Evolutionary conservation across 2,797 vertebrate genomes (phyloP), one percentile per base, ranked within the genome.

Genomic region (Rhabdomys pumilio): DNA sequence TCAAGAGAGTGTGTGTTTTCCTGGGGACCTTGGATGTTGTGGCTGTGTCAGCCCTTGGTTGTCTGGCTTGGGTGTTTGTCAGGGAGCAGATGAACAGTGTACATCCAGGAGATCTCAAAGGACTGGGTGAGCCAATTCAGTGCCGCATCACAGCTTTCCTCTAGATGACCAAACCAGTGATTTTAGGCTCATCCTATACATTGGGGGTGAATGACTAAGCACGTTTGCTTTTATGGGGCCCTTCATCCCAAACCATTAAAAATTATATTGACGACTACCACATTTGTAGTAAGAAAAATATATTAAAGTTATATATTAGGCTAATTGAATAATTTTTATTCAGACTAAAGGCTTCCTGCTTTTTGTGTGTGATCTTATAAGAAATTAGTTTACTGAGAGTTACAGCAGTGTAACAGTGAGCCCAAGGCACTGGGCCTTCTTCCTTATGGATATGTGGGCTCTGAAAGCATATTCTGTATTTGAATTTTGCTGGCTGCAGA

Each of bases 311-410:
- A 41, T 14, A 93, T 81, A 65, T 55, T 83, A 83, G 93, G 81
- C 12, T 26, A 47, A 75, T 7, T 76, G 41, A 47, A 47, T 76
- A 29, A 24, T 84, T 69, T 83, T 82, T 93, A 86, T 90, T 93
- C 31, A 34, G 82, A 44, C 6, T 29, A 86, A 90, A 90, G 84
- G 44, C 14, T 34, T 91, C 34, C 47, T 55, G 57, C 80, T 72
- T 61, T 15, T 38, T 86, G 7, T 63, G 24, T 94, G 20, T 69
- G 26, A 75, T 82, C 91, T 90, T 80, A 61, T 88, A 96, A 94
- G 15, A 95, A 85, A 87, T 93, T 89, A 61, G 41, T 89, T 92
- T 61, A 69, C 41, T 75, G 57, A 6, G 41, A 26, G 11, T 29
- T 59, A 69, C 61, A 50, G 55, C 77, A 89, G 34, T 26, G 26